These are phyloP conservation scores for Odiellus spinosus DNA, from an alignment of 2,888 invertebrate species.

Conservation along the genomic window DNA sequence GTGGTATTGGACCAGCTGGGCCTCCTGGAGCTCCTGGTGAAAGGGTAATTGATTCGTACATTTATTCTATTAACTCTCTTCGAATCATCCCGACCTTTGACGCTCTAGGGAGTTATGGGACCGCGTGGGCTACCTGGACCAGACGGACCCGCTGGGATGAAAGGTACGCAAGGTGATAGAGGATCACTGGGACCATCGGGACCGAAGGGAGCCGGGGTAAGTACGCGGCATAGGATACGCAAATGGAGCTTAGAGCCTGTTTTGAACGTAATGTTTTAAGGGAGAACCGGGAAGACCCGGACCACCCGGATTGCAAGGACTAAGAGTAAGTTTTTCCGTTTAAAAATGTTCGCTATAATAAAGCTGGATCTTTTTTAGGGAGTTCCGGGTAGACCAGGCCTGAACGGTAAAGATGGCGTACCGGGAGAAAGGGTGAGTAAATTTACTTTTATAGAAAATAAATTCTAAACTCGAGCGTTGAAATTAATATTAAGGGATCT, in stretches of 20 bases:
- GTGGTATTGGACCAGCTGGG: conserved; percentile 57
- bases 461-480: neutral
- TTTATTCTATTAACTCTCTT: neutral
- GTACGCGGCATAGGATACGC: too few relatives aligned
- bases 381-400: conserved; percentile 21
- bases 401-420: conserved; percentile 27
- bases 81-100: neutral
- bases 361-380: conserved; percentile 18
- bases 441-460: neutral
- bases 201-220: conserved; percentile 21
- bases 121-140: conserved; percentile 52
- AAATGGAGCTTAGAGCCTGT: too few relatives aligned
- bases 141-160: conserved; percentile 56
- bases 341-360: neutral
- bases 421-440: conserved; percentile 25
- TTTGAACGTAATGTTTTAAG: conserved; percentile 11
- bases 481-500: conserved; percentile 31
- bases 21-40: conserved; percentile 38
- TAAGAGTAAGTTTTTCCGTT: conserved; percentile 26
- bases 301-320: conserved; percentile 41
- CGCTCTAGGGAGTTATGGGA: conserved; percentile 13
- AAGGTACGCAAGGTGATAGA: conserved; percentile 50
- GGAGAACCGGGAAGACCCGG: conserved; percentile 41
- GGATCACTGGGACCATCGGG: conserved; percentile 34
- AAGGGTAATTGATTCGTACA: conserved; percentile 34